Evolutionary conservation across 2,797 vertebrate species (phyloP).

Genomic region (Lithobates sylvaticus): DNA sequence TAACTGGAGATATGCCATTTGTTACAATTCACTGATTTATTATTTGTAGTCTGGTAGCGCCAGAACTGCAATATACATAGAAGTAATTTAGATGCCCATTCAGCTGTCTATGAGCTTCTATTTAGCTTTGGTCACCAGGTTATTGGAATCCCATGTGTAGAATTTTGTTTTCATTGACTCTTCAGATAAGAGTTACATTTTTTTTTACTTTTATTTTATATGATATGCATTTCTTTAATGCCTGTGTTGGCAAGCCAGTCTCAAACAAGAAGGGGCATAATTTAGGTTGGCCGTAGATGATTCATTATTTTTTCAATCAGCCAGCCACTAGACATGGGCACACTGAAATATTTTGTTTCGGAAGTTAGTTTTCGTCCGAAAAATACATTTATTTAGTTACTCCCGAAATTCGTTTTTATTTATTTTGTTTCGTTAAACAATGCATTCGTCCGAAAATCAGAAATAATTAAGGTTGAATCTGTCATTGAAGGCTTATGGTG

Average conservation of each 20-base stretch:
- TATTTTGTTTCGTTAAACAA: too few relatives aligned
- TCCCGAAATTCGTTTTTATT: too few relatives aligned
- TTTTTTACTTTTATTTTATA: neutral
- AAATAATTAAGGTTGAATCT: too few relatives aligned
- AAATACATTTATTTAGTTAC: too few relatives aligned
- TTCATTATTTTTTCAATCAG: too few relatives aligned
- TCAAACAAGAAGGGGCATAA: neutral
- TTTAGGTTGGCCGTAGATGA: too few relatives aligned
- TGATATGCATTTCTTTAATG: neutral
- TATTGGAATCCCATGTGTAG: neutral
- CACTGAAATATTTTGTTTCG: too few relatives aligned
- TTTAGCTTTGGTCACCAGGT: constrained; percentile 2
- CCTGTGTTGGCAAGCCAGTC: neutral
- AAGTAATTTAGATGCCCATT: constrained; percentile 4
- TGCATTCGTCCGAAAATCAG: too few relatives aligned
- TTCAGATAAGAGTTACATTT: neutral
- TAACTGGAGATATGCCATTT: constrained; percentile 9
- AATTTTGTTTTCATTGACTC: neutral
- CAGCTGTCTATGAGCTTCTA: neutral
- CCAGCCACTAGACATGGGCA: too few relatives aligned
- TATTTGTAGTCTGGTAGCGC: constrained; percentile 9
- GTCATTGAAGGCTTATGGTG: too few relatives aligned
- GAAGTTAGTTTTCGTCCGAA: too few relatives aligned
- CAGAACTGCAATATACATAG: neutral
- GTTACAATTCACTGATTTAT: constrained; percentile 23